Evolutionary conservation across 2,888 invertebrate species (phyloP), one percentile per base, ranked within the genome.

Genomic region (Tryphoninae sp.): DNA sequence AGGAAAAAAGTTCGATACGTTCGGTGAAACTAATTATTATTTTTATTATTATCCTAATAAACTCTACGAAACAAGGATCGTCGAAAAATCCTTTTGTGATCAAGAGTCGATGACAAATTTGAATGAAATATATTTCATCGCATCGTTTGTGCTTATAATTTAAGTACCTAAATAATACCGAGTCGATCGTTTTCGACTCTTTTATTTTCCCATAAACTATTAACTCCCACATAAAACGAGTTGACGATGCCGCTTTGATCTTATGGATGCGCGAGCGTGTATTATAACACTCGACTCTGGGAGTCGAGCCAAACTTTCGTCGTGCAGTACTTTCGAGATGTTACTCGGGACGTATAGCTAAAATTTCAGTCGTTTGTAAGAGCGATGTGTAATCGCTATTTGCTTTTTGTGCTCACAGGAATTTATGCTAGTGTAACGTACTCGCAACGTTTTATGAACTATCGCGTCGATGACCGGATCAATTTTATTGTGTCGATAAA

Each of bases 261-360:
- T 77, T 68, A n/a, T 49, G 49, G n/a, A 51, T 51, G 16, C 26
- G 26, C 26, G 59, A 26, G n/a, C 23, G 19, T 49, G 33, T 23
- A 45, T 61, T 33, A 55, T 51, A 61, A 76, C 26, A 67, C 49
- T 77, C 62, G 45, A 67, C 49, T 77, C 62, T 55, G 64, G 77
- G 77, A 77, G 13, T 62, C n/a, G 72, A 62, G 82, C 78, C 75
- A 68, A 72, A 75, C 55, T 68, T 40, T 74, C 67, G 75, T 67
- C n/a, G 40, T 22, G 23, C 71, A 49, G 42, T 61, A 23, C 19
- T 58, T 62, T 33, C 74, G 51, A 33, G 71, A 61, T 26, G 74
- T 82, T 75, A 82, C 78, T 85, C 81, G 75, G 16, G 67, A 68
- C 49, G 55, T 65, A 65, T 82, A 84, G 76, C 72, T 78, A 76